These are phyloP conservation scores for Onychostoma macrolepis DNA, from an alignment of 2,113 vertebrate genomes.

Conservation along the genomic window DNA sequence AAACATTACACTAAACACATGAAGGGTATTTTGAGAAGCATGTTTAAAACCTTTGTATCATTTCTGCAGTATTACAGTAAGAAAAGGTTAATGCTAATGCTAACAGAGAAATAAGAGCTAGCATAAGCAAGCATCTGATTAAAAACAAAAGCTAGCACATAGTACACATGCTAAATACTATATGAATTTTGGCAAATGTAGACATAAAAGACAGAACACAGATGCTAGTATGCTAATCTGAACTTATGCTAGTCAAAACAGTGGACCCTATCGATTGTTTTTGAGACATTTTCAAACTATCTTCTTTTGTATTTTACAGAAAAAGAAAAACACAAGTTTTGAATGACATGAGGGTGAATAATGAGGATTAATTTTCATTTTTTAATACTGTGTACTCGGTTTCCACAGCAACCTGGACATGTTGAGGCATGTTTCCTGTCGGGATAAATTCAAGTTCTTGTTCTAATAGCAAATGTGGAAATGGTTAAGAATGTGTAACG, in stretches of 20 bases:
- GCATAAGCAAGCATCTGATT: neutral
- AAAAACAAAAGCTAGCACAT: neutral
- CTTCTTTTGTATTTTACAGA: neutral
- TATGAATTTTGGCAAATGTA: neutral
- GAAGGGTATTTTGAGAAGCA: neutral
- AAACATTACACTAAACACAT: neutral
- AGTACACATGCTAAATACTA: neutral
- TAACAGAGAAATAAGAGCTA: neutral
- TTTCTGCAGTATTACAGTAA: neutral
- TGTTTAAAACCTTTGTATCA: neutral
- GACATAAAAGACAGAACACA: neutral
- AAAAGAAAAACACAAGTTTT: neutral
- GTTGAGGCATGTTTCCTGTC: slow-evolving; percentile 2
- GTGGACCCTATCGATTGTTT: neutral
- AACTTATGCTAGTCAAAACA: neutral
- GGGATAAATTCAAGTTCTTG: neutral
- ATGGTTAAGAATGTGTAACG: neutral
- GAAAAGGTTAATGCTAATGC: neutral
- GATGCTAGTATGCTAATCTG: neutral
- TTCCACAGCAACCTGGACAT: neutral
- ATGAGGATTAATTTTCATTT: neutral
- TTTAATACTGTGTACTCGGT: neutral
- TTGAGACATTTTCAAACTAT: neutral
- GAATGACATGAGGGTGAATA: neutral
- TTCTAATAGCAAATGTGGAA: slow-evolving; percentile 21